Evolutionary conservation across 1,140 invertebrate species (phyloP), one percentile per base, ranked within the genome.

Genomic region (Conus betulinus): DNA sequence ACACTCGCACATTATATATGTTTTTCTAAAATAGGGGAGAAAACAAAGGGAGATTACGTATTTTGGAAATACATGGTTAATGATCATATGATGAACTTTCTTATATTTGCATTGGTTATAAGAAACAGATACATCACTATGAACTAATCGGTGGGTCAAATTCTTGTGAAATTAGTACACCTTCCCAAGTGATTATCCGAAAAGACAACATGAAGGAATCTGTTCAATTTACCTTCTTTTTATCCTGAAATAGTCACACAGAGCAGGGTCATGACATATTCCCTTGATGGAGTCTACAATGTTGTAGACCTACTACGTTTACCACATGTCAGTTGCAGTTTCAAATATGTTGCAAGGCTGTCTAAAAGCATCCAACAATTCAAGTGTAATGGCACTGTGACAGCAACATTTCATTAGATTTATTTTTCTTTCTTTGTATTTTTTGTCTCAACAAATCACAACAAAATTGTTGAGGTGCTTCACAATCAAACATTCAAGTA

Each of bases 221-320:
- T 53, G 15, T 53, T 51, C 15, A 81, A 53, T 51, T 81, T 81
- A 81, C 79, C 79, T 81, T 81, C 79, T 53, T 81, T 81, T 53
- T 81, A 23, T 81, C 79, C 79, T 81, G 79, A 52, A 81, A 81
- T 81, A 53, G 10, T 20, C 27, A 81, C 15, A 20, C 39, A 51
- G 8, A 81, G 76, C 76, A 78, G 7, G 5, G 17, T 71, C 67
- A 71, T 17, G 11, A 71, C 6, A 71, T 23, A 71, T 20, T 6
- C 0, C 6, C 6, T 17, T n/a, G 67, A 71, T 71, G 67, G 67
- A 0, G 8, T 23, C 15, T 8, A 60, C 57, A 23, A 11, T 71
- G 13, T 1, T 20, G 6, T 71, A 7, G 8, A 63, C 17, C 60
- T 63, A 20, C 23, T 7, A 23, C 0, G 23, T 71, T n/a, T 20